Conservation (phyloP, 1,140 invertebrate genomes). For the Bombus breviceps region DNA sequence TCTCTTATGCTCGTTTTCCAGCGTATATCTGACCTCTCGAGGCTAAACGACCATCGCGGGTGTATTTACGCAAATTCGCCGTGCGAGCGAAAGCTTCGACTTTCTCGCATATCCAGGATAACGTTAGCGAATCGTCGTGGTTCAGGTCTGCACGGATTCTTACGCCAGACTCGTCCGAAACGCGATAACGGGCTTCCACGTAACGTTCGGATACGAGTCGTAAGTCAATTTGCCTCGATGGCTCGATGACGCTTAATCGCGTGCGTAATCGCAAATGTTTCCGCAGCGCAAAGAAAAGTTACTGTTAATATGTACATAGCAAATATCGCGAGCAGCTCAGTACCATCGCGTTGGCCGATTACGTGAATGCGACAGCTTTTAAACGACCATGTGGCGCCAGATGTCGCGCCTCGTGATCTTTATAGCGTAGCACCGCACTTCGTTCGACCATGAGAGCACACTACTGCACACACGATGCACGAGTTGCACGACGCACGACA, state of each 20-base stretch:
- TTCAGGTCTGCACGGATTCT: background rate
- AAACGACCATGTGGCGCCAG: slow-evolving; percentile 63
- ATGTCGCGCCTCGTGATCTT: slow-evolving; percentile 72
- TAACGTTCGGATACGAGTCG: background rate
- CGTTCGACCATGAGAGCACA: background rate
- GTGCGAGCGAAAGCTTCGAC: background rate
- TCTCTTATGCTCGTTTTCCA: background rate
- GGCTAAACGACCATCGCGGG: background rate
- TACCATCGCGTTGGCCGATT: slow-evolving; percentile 17
- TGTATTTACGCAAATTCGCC: background rate
- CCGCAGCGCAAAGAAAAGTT: no score
- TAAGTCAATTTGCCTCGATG: background rate
- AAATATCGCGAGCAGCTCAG: slow-evolving; percentile 23
- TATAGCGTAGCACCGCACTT: slow-evolving; percentile 34
- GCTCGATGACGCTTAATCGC: background rate
- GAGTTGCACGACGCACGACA: no score
- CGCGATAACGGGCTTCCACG: no score
- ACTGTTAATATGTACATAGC: no score
- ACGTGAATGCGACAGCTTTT: slow-evolving; percentile 20
- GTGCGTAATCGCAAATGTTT: no score
- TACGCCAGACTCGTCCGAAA: no score
- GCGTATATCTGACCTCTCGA: background rate
- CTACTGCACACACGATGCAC: background rate
- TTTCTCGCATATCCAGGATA: background rate
- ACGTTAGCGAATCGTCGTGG: background rate